Evolutionary conservation across 2,113 vertebrate genomes (phyloP), one percentile per base, ranked within the genome.

Genomic region (Micronycteris hirsuta): DNA sequence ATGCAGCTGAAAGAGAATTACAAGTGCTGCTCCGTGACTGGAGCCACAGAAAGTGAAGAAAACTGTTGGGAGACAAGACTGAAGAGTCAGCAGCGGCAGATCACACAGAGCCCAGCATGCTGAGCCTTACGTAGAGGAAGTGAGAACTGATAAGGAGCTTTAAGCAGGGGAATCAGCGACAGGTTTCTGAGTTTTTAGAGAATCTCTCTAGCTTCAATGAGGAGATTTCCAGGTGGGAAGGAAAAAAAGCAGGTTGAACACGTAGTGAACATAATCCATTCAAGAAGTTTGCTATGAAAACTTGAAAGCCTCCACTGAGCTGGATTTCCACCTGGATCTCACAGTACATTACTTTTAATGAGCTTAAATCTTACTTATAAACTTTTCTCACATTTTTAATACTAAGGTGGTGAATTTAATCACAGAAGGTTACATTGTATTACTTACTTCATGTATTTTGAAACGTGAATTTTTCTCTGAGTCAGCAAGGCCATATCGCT

Each of bases 381-480:
- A 82, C 70, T 82, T 85, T 47, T 36, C 67, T 96, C 95, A 43
- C 41, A 82, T 67, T 86, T 97, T 92, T 74, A 91, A 91, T 74
- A 80, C 77, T 70, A 67, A 70, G 41, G 71, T 92, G 38, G 74
- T 87, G 36, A 81, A 68, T 96, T 96, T 81, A 92, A 87, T 91
- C 73, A 45, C 31, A 54, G 33, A 63, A 92, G 54, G 22, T 45
- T 86, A 28, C 41, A 61, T 16, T 81, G 26, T 63, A 54, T 94
- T 61, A 96, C 28, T 67, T 47, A 87, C 45, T 67, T 88, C 70
- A 43, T 31, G 3, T 82, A 74, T 93, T 91, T 68, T 43, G 61
- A 95, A 95, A 74, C 49, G 16, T 38, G 65, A 54, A n/a, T 33
- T 96, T 96, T 93, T 93, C 61, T 70, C 68, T 94, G 81, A 97